phyloP scores from a whole-genome alignment of 2,888 invertebrate species.

The Thysanoteuthis rhombus region DNA sequence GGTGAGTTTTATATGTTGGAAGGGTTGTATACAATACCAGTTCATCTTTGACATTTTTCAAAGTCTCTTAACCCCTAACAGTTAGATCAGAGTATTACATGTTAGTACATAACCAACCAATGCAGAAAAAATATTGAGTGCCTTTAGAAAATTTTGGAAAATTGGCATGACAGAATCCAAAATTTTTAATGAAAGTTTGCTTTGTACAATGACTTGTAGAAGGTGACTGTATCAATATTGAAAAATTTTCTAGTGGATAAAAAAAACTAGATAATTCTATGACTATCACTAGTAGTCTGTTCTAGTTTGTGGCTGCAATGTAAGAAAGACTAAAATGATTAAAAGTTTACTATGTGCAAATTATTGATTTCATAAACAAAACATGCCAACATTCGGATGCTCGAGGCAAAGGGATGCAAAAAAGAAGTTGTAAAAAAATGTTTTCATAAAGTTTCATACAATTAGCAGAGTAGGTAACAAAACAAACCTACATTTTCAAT shows the following conservation, averaged over 20 bases:
- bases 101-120: background rate
- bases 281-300: background rate
- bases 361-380: background rate
- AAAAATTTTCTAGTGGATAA: background rate
- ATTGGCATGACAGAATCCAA: background rate
- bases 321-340: background rate
- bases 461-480: background rate
- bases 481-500: background rate
- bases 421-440: background rate
- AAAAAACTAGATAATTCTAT: background rate
- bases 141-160: background rate
- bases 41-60: background rate
- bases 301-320: background rate
- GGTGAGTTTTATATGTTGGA: background rate
- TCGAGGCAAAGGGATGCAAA: background rate
- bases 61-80: background rate
- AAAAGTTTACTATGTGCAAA: background rate
- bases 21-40: background rate
- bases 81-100: background rate
- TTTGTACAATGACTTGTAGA: no score
- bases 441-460: background rate
- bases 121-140: no score
- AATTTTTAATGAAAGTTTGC: background rate
- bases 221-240: no score
- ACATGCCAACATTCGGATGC: background rate